Conservation (phyloP, 2,113 vertebrate species). For the Hippoglossus stenolepis region DNA sequence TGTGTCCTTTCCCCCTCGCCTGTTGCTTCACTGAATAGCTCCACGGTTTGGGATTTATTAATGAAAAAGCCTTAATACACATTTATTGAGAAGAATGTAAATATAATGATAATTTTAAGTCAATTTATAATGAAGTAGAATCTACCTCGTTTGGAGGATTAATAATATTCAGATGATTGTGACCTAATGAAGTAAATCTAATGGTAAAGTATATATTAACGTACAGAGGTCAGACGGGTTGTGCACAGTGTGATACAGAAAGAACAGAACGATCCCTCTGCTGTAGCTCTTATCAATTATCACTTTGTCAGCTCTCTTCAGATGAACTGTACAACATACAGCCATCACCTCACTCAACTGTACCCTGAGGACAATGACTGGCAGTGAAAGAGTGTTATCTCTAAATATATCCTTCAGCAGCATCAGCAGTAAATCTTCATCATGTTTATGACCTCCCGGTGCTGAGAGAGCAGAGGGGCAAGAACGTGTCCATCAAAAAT, state of each 20-base stretch:
- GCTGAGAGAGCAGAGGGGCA: constrained; percentile 49
- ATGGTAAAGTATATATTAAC: neutral
- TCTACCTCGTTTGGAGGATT: too few relatives aligned
- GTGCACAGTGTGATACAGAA: neutral
- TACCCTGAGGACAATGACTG: constrained; percentile 54
- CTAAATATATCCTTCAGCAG: constrained; percentile 71
- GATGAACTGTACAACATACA: constrained; percentile 46
- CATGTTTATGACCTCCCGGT: constrained; percentile 60
- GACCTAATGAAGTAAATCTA: too few relatives aligned
- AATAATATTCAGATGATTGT: neutral
- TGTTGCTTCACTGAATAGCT: too few relatives aligned
- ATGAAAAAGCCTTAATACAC: neutral
- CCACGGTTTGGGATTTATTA: neutral
- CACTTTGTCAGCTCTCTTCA: constrained; percentile 48
- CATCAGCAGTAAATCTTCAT: constrained; percentile 69
- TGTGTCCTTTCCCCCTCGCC: too few relatives aligned
- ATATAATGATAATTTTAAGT: neutral
- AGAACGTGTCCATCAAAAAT: constrained; percentile 57
- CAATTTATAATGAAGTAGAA: too few relatives aligned
- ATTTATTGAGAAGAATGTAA: neutral
- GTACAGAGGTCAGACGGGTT: neutral
- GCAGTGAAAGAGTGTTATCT: constrained; percentile 33
- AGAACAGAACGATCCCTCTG: neutral
- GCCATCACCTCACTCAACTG: constrained; percentile 27
- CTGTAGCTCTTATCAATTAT: constrained; percentile 45